phyloP scores from a whole-genome alignment of 2,113 vertebrate species.

The Meleagris gallopavo region DNA sequence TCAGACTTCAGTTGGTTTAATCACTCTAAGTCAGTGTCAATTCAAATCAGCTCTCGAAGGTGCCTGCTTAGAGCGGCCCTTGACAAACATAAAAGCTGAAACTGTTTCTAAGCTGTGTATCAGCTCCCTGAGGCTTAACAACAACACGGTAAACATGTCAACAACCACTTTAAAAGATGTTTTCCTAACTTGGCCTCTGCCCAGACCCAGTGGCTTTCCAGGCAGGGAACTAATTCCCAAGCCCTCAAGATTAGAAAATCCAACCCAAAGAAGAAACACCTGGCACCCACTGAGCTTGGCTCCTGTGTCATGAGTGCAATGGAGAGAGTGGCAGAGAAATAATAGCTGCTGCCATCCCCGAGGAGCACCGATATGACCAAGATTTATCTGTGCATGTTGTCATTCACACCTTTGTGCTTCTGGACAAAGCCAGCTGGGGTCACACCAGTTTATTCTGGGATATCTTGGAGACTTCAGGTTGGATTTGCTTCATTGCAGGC shows the following conservation, averaged over 20 bases:
- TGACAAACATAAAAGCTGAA: neutral
- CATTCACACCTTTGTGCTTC: neutral
- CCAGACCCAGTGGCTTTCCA: neutral
- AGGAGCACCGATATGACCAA: neutral
- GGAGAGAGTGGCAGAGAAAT: neutral
- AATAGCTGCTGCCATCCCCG: neutral
- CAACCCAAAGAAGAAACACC: neutral
- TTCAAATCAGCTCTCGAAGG: neutral
- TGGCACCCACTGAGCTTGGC: neutral
- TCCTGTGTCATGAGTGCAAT: rapidly evolving
- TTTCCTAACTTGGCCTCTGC: neutral
- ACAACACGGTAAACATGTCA: neutral
- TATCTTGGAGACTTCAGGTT: neutral
- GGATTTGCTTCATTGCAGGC: neutral
- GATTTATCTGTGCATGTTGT: neutral
- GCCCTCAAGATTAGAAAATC: neutral
- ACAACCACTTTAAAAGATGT: neutral
- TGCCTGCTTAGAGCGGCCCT: neutral
- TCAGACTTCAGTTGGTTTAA: neutral
- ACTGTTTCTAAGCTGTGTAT: neutral
- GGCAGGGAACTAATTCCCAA: neutral
- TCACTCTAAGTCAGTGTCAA: slow-evolving; percentile 13
- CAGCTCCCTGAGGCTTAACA: neutral
- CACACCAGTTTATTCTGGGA: neutral
- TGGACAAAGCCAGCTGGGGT: neutral